These are phyloP conservation scores for Notoglanidium macrostoma DNA, from an alignment of 2,797 vertebrate genomes.

Conservation along the genomic window DNA sequence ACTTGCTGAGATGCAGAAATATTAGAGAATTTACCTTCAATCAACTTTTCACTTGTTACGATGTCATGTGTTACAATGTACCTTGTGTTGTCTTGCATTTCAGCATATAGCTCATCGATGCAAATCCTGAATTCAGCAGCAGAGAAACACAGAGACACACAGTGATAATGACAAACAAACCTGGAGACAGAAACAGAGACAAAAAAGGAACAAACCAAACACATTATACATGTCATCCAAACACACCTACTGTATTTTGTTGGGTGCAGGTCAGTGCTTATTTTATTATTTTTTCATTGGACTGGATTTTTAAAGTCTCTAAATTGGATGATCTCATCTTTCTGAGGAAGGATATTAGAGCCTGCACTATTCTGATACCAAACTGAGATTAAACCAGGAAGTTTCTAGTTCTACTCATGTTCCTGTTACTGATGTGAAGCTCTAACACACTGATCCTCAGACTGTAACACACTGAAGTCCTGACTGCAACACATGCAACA, in stretches of 20 bases:
- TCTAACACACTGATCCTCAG: not conserved
- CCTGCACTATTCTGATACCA: too few relatives aligned
- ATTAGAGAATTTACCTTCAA: too few relatives aligned
- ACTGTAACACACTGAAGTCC: too few relatives aligned
- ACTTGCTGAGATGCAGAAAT: too few relatives aligned
- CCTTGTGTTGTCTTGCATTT: not conserved
- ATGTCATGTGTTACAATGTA: not conserved
- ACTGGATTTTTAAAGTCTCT: too few relatives aligned
- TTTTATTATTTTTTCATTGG: too few relatives aligned
- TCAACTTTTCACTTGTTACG: too few relatives aligned
- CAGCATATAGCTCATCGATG: slow-evolving; percentile 27
- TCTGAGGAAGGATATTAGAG: too few relatives aligned
- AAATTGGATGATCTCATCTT: too few relatives aligned
- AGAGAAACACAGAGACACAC: slow-evolving; percentile 22
- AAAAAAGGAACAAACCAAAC: not conserved
- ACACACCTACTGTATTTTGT: not conserved
- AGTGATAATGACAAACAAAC: not conserved
- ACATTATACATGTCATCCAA: not conserved
- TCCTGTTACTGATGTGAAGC: not conserved
- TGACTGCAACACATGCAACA: not conserved
- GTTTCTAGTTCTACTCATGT: not conserved
- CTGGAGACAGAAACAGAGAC: not conserved
- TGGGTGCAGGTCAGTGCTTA: not conserved
- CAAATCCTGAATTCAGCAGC: slow-evolving; percentile 13
- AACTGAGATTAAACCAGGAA: not conserved